Percentiles rank a stretch among this genome's conserved stretches.
phyloP scores from a whole-genome alignment of 2,888 invertebrate species.

The Heterodera filipjevi region DNA sequence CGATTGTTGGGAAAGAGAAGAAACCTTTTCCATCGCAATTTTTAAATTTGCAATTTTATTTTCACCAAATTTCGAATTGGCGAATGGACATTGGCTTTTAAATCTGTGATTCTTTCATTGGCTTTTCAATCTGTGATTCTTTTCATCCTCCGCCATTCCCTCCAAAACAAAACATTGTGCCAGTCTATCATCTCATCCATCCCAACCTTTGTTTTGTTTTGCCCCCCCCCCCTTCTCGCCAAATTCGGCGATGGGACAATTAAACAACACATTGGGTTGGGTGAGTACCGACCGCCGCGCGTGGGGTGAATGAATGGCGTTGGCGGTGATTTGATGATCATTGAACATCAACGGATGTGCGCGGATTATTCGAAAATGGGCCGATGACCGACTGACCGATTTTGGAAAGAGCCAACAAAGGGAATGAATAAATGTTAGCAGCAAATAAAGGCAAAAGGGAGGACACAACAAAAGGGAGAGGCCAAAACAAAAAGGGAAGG shows the following conservation, averaged over 20 bases:
- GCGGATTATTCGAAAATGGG: not conserved
- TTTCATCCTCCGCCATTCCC: no score
- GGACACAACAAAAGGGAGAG: not conserved
- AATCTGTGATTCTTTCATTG: no score
- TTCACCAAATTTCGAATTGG: no score
- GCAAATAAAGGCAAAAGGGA: not conserved
- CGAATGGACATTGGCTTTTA: no score
- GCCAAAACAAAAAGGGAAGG: not conserved
- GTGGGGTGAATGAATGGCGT: not conserved
- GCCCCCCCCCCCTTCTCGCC: not conserved
- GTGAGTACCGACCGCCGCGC: no score
- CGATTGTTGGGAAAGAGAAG: no score
- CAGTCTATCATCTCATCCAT: not conserved
- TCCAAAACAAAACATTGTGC: not conserved
- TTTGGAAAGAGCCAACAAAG: not conserved
- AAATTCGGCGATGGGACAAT: not conserved
- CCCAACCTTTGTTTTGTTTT: not conserved
- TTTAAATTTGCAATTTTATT: no score
- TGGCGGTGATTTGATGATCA: conserved; percentile 3
- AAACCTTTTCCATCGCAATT: no score
- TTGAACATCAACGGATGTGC: not conserved
- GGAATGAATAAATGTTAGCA: not conserved
- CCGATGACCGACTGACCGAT: conserved; percentile 12
- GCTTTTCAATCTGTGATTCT: no score
- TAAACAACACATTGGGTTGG: not conserved